Base-by-base conservation (phyloP, 2,888 invertebrate species). In the Morinoia aosen region DNA sequence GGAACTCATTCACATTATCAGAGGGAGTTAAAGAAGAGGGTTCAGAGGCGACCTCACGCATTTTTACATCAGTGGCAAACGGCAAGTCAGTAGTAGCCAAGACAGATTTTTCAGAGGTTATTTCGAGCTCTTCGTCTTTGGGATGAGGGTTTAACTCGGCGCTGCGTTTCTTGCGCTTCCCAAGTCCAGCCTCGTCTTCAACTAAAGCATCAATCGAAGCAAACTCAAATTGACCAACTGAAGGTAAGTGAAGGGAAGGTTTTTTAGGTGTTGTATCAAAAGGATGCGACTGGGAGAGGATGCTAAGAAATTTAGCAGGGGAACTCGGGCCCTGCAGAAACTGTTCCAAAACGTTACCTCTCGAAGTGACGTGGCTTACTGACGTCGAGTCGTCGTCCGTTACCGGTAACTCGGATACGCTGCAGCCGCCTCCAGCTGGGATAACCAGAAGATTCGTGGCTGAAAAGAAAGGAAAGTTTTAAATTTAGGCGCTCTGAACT, bases 361-460 rank as follows among this genome's bases (percentile, higher is more conserved):
- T 95, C 58, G 96, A 95, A 12, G 96, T 95, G 10, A 95, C 95
- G 96, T 93, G 96, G 76, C 96, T 96, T 39, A 91, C 95, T 48
- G 95, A 95, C 88, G 96, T 94, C 88, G 95, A 95, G 40, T 96
- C 96, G 90, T 96, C 96, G 95, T 96, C 96, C 94, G 96, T 93
- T 48, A 95, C 96, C 33, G 96, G 61, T 48, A 96, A 25, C 58
- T 96, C 96, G 48, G 96, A 95, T 16, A 95, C 96, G 76, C 95
- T 95, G 91, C 96, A 96, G 19, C 96, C 96, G 7, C 96, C 95
- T 12, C 33, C 95, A 40, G 95, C 14, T 58, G 96, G 58, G 95
- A 96, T 95, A 40, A 96, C 95, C 93, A 96, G 93, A 14, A 95
- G 76, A 94, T 95, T 96, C 91, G 96, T 96, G 39, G 96, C 96